Base-by-base conservation (phyloP, 2,113 vertebrate species). In the Aspiorhynchus laticeps region DNA sequence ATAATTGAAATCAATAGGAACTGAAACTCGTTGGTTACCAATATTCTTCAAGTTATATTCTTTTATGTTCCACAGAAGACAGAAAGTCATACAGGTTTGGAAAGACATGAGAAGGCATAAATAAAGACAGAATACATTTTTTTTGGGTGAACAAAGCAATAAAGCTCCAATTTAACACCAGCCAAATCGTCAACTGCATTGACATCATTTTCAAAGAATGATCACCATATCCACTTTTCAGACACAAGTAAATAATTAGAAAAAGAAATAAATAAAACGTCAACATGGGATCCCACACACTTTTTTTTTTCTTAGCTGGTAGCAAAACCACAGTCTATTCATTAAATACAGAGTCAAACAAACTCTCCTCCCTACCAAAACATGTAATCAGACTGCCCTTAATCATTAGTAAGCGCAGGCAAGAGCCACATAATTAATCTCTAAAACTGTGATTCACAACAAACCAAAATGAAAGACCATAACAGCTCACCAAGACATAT, bases 361-460 rank as follows among this genome's bases (percentile, higher is more conserved):
- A 46, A 38, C 56, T 85, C 82, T 85, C 56, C 63, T 71, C 77
- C 80, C 80, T 24, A 83, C 38, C 73, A 74, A 87, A 86, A 85
- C 79, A 74, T 80, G 79, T 76, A 61, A 88, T 88, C 87, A 87
- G 36, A 65, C 53, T 73, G 63, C 19, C 24, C 75, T 51, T 87
- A 76, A 80, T 85, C 80, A 75, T 73, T 48, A 28, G 38, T 21
- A 24, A 15, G 78, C 10, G 8, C 46, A 56, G 38, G 17, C 15
- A 87, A 61, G 48, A 84, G 65, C 31, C 31, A 67, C 59, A 91
- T 69, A 86, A 89, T 89, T 81, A 79, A 91, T 84, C 69, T 73
- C 48, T 87, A 87, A 2, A 88, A 86, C 53, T 78, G 24, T 31
- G 7, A 51, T 38, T 36, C 31, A 43, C 48, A n/a, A 51, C 59